Percentiles rank a stretch among this genome's conserved stretches.
phyloP scores from a whole-genome alignment of 2,888 invertebrate genomes.

The Platycheirus rosarum region DNA sequence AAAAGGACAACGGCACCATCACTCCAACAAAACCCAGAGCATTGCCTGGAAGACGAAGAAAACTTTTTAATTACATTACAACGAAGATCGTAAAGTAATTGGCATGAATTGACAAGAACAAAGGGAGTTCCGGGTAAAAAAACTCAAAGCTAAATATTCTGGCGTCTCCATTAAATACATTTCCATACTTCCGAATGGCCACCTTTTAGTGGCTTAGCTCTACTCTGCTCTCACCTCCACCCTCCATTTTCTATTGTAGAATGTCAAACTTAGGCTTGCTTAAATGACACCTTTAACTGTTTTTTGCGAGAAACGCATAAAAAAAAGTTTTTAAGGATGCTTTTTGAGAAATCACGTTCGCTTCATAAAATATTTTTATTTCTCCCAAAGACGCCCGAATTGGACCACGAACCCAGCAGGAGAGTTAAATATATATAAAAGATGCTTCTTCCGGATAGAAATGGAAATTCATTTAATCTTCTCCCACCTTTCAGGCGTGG shows the following conservation, averaged over 20 bases:
- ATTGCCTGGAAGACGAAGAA: slow-evolving; percentile 15
- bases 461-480: slow-evolving; percentile 62
- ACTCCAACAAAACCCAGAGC: too few relatives aligned
- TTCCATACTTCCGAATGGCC: slow-evolving; percentile 5
- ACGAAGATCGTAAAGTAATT: slow-evolving; percentile 67
- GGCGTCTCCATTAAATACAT: slow-evolving; percentile 25
- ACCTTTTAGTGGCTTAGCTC: not conserved
- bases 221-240: slow-evolving; percentile 7
- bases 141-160: not conserved
- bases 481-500: too few relatives aligned
- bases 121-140: not conserved
- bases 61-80: slow-evolving; percentile 71
- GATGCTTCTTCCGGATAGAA: slow-evolving; percentile 24
- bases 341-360: slow-evolving; percentile 62
- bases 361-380: slow-evolving; percentile 68
- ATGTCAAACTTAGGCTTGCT: slow-evolving; percentile 21
- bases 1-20: not conserved
- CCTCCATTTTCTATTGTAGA: slow-evolving; percentile 10
- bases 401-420: slow-evolving; percentile 6
- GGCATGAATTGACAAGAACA: slow-evolving; percentile 59
- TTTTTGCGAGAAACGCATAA: not conserved
- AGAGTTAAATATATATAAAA: not conserved
- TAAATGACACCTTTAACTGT: slow-evolving; percentile 34
- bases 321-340: slow-evolving; percentile 47
- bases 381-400: slow-evolving; percentile 45